These are phyloP conservation scores for Apodemia mormo DNA, from an alignment of 2,888 invertebrate species.

Conservation along the genomic window DNA sequence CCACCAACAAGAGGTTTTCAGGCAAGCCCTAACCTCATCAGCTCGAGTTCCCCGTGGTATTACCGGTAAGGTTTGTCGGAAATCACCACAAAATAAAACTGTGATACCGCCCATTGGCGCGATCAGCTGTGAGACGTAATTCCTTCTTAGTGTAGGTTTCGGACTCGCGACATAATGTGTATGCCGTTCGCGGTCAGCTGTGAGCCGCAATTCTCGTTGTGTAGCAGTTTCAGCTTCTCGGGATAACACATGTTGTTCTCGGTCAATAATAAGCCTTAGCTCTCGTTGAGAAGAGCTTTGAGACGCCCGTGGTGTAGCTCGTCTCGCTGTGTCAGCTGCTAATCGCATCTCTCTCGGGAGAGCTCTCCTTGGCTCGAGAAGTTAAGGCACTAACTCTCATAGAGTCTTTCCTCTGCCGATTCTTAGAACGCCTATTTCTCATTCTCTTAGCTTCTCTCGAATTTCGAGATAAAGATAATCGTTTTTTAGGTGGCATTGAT, in stretches of 20 bases:
- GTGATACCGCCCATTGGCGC: no score
- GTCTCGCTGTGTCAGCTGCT: constrained; percentile 22
- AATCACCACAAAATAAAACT: no score
- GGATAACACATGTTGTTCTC: constrained; percentile 25
- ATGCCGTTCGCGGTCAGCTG: constrained; percentile 19
- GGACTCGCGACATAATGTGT: no score
- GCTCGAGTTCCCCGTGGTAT: no score
- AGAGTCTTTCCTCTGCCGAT: constrained; percentile 31
- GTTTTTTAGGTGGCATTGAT: constrained; percentile 22
- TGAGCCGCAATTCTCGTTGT: constrained; percentile 20
- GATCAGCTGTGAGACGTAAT: no score
- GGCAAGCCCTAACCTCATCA: constrained; percentile 19
- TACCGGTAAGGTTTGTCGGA: no score
- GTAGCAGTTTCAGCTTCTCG: not conserved
- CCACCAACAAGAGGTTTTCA: constrained; percentile 25
- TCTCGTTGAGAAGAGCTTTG: constrained; percentile 26
- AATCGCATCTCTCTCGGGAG: constrained; percentile 20
- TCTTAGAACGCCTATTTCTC: constrained; percentile 28
- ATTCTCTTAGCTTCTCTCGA: constrained; percentile 29
- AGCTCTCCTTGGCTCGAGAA: constrained; percentile 23
- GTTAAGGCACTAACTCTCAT: constrained; percentile 30
- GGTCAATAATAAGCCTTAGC: constrained; percentile 27
- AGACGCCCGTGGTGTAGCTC: constrained; percentile 19
- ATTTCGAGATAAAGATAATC: constrained; percentile 23
- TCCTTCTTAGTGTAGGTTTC: no score